phyloP scores from a whole-genome alignment of 2,113 vertebrate species.

The Mystacornis crossleyi region DNA sequence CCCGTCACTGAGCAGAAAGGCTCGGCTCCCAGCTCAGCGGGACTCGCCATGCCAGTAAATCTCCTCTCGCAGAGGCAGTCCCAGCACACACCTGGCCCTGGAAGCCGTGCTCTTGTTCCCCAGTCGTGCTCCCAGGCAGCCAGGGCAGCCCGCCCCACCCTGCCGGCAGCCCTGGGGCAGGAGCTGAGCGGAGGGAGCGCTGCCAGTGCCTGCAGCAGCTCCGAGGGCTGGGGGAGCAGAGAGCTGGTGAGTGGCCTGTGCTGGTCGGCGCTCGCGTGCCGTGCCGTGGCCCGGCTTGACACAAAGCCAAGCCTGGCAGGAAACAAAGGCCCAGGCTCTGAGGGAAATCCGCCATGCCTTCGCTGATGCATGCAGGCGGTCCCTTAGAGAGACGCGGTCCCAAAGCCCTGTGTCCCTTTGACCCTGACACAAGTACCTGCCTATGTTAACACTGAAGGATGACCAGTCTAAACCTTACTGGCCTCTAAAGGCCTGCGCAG shows the following conservation, averaged over 20 bases:
- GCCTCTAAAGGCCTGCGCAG: not conserved
- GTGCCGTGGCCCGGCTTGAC: fast-evolving
- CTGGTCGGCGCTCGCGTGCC: fast-evolving
- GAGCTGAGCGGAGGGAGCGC: not conserved
- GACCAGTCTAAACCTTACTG: not conserved
- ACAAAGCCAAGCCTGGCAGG: not conserved
- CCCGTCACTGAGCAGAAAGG: not conserved
- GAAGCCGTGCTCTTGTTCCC: not conserved
- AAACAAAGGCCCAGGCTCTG: not conserved
- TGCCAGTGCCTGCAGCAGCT: not conserved
- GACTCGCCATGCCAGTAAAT: fast-evolving
- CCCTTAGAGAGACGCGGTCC: not conserved
- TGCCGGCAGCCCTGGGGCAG: not conserved
- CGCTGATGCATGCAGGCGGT: fast-evolving
- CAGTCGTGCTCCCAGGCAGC: not conserved
- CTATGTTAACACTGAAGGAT: not conserved
- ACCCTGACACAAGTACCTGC: not conserved
- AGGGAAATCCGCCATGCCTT: fast-evolving
- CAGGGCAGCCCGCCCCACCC: not conserved
- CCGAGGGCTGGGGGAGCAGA: not conserved
- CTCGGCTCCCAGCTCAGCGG: not conserved
- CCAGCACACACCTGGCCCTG: not conserved
- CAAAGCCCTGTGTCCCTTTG: not conserved
- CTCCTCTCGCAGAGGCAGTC: not conserved
- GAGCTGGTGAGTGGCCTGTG: not conserved